Percentiles rank a stretch among this genome's conserved stretches.
phyloP scores from a whole-genome alignment of 2,888 invertebrate species.

The Anagyrus pseudococci region DNA sequence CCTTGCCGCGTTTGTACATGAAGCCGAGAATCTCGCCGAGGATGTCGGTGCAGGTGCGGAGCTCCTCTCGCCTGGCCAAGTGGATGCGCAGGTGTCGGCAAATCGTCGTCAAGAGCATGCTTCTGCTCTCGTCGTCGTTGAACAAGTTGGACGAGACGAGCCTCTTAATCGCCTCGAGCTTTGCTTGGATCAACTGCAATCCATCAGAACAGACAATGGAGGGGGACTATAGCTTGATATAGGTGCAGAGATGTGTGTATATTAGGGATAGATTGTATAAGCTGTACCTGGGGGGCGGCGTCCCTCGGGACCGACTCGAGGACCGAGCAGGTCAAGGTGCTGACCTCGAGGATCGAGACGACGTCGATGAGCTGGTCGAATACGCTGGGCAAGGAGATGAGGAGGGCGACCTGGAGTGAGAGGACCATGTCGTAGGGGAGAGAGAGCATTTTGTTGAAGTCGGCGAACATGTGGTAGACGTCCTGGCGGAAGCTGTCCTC shows the following conservation, averaged over 20 bases:
- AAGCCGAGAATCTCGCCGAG: conserved; percentile 82
- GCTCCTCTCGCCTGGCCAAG: conserved; percentile 80
- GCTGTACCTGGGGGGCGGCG: conserved; percentile 65
- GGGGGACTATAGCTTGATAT: too few species aligned
- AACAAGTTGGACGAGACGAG: conserved; percentile 78
- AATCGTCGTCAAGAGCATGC: conserved; percentile 80
- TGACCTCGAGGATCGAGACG: conserved; percentile 77
- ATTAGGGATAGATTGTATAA: not conserved
- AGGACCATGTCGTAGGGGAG: conserved; percentile 77
- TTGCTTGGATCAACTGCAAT: conserved; percentile 76
- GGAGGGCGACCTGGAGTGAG: conserved; percentile 81
- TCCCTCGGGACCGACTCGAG: conserved; percentile 77
- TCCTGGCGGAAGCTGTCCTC: conserved; percentile 87
- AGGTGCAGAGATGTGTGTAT: not conserved
- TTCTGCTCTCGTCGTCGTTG: conserved; percentile 82
- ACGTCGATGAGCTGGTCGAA: conserved; percentile 82
- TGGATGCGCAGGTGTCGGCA: conserved; percentile 87
- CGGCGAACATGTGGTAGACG: conserved; percentile 79
- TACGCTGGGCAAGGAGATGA: conserved; percentile 83
- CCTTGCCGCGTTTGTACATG: conserved; percentile 66
- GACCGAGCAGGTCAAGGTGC: conserved; percentile 81
- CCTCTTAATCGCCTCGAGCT: conserved; percentile 83
- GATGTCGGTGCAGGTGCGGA: conserved; percentile 85
- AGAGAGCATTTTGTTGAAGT: conserved; percentile 78
- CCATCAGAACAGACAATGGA: not conserved